These are phyloP conservation scores for Norana najaformis DNA, from an alignment of 2,888 invertebrate species.

Conservation along the genomic window DNA sequence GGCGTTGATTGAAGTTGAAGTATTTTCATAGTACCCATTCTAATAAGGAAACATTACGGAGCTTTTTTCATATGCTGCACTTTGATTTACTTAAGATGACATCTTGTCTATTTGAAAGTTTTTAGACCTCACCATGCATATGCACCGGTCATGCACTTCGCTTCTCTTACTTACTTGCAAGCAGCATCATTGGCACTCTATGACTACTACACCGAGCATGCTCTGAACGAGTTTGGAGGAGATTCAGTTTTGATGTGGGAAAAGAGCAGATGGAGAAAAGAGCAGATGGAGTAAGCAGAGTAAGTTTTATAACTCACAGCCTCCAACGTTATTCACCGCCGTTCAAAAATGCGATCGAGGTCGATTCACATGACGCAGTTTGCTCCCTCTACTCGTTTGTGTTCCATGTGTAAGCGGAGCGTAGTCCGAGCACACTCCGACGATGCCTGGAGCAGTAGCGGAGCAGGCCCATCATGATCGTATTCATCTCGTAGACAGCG, in stretches of 20 bases:
- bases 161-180: background rate
- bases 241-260: background rate
- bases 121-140: background rate
- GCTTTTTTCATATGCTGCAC: background rate
- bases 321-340: background rate
- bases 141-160: background rate
- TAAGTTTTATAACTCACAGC: background rate
- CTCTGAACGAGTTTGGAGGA: background rate
- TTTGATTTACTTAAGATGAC: background rate
- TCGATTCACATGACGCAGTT: background rate
- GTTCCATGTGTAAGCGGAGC: background rate
- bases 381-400: background rate
- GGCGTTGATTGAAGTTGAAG: background rate
- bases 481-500: no score
- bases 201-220: background rate
- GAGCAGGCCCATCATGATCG: background rate
- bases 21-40: background rate
- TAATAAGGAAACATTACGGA: background rate
- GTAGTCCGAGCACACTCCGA: no score
- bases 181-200: background rate
- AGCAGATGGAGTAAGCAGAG: background rate
- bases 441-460: background rate
- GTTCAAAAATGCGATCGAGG: background rate
- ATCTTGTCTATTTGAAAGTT: slow-evolving; percentile 1
- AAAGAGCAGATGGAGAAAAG: background rate